A percentile compares a stretch with the other conserved stretches of the same genome.
Conservation (phyloP, 2,797 vertebrate species). For the Delichon dasypus region DNA sequence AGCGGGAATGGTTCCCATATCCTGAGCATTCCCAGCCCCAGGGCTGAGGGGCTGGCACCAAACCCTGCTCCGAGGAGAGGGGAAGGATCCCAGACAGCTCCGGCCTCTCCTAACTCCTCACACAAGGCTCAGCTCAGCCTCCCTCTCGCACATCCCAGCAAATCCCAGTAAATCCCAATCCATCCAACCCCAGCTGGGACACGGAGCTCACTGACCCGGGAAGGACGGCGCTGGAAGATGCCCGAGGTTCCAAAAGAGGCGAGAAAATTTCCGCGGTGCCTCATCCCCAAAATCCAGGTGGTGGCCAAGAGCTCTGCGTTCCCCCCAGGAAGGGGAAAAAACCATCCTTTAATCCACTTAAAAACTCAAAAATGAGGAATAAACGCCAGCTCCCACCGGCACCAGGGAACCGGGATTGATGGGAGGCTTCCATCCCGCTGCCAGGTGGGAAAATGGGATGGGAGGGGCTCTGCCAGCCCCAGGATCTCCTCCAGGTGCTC, state of each 20-base stretch:
- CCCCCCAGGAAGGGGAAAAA: rapidly evolving
- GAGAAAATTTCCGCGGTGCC: rapidly evolving
- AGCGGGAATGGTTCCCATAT: neutral
- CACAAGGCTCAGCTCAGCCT: neutral
- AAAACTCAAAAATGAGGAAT: rapidly evolving
- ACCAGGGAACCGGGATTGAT: rapidly evolving
- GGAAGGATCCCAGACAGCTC: neutral
- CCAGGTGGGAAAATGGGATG: neutral
- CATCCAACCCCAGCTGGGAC: neutral
- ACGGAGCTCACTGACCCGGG: neutral
- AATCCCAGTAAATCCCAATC: neutral
- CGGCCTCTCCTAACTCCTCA: neutral
- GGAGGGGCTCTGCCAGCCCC: rapidly evolving
- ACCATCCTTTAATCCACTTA: rapidly evolving
- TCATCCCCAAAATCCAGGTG: neutral
- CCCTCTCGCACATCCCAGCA: neutral
- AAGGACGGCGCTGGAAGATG: rapidly evolving
- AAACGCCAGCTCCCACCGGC: rapidly evolving
- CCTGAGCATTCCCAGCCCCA: neutral
- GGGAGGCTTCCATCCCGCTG: too few relatives aligned
- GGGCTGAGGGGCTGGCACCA: neutral
- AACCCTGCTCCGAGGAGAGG: neutral
- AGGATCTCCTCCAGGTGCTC: neutral
- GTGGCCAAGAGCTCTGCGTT: rapidly evolving
- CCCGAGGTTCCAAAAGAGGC: rapidly evolving